Conservation (phyloP, 2,113 vertebrate species). For the Anoura caudifer region DNA sequence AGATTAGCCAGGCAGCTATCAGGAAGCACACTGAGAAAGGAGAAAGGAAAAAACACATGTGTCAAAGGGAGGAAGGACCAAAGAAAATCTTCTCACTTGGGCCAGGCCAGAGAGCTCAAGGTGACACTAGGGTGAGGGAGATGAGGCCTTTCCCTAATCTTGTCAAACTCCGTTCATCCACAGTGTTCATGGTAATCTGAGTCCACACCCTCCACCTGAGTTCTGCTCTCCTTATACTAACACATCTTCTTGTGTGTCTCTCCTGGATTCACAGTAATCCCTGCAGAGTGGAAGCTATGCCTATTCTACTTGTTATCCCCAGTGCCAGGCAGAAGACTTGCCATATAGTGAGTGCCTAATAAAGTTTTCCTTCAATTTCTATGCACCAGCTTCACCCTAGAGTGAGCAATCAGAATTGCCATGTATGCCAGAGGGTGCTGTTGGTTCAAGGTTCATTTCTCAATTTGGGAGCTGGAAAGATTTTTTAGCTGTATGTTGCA, state of each 20-base stretch:
- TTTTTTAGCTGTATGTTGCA: background rate
- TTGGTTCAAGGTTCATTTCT: background rate
- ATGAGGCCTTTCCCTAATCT: background rate
- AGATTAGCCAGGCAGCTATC: background rate
- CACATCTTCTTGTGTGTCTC: background rate
- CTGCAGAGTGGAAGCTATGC: background rate
- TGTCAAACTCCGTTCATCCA: background rate
- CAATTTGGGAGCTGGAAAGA: background rate
- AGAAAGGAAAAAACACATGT: background rate
- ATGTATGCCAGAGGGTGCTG: background rate
- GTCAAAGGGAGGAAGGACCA: background rate
- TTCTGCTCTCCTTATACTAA: background rate
- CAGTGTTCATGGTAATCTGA: rapidly evolving
- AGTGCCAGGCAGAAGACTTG: background rate
- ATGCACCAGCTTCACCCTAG: background rate
- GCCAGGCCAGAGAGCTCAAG: background rate
- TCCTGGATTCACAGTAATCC: background rate
- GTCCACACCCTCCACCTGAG: background rate
- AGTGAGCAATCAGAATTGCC: background rate
- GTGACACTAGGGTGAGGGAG: background rate
- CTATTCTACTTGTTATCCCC: background rate
- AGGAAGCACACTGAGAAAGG: background rate
- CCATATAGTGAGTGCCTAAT: background rate
- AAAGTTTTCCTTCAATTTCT: background rate
- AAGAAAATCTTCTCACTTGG: background rate